These are phyloP conservation scores for Rhyacophila brunnea DNA, from an alignment of 1,140 invertebrate genomes.

Conservation along the genomic window DNA sequence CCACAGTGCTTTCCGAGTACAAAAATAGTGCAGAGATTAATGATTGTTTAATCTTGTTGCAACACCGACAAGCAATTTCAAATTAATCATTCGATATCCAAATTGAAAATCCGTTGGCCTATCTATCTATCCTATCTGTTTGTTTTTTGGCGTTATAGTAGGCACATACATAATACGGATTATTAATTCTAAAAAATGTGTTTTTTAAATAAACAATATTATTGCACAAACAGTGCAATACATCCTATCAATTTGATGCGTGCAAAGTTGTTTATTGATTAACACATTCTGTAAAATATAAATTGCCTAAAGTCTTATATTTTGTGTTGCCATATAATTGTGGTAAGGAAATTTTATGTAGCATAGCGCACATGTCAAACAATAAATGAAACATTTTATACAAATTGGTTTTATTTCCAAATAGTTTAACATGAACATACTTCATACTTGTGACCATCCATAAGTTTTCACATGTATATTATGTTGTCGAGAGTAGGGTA, in stretches of 20 bases:
- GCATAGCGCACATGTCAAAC: constrained; percentile 19
- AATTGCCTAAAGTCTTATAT: constrained; percentile 12
- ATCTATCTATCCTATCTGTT: too few species aligned
- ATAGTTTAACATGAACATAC: neutral
- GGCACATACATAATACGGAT: too few species aligned
- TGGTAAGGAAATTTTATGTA: constrained; percentile 20
- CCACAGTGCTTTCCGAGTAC: constrained; percentile 17
- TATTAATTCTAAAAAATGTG: neutral
- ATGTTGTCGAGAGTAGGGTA: too few species aligned
- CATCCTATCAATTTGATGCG: neutral
- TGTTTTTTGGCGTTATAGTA: too few species aligned
- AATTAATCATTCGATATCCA: too few species aligned
- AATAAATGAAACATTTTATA: constrained; percentile 20
- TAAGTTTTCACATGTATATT: too few species aligned
- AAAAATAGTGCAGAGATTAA: neutral
- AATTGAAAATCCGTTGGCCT: too few species aligned
- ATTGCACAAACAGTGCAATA: neutral
- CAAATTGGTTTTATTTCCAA: constrained; percentile 11
- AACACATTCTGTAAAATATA: too few species aligned
- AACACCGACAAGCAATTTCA: too few species aligned
- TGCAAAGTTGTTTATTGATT: too few species aligned
- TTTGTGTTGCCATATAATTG: constrained; percentile 30
- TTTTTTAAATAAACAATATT: neutral
- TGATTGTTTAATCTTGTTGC: too few species aligned
- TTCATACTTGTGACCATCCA: too few species aligned